Percentiles rank a stretch among this genome's conserved stretches.
Evolutionary conservation across 35 echinoderm and acorn worm genomes (phyloP).

Genomic region (Patiria miniata): DNA sequence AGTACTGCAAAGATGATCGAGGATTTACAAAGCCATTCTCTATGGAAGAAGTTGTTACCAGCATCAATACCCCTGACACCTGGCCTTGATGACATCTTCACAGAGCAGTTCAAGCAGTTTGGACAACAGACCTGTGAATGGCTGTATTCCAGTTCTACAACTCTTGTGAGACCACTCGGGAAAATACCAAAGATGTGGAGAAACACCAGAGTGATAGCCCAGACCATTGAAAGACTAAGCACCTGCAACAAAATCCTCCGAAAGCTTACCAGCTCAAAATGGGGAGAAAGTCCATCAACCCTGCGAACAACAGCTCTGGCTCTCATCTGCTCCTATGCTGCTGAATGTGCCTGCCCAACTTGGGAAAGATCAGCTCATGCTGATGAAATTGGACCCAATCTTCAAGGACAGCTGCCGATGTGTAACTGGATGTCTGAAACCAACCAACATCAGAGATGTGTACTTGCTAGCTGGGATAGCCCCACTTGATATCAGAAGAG

Average conservation of each 20-base stretch:
- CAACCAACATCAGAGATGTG: conserved; percentile 12
- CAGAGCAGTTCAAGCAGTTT: too few relatives aligned
- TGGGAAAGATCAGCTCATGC: conserved; percentile 22
- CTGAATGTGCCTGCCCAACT: not conserved
- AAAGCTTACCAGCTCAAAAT: not conserved
- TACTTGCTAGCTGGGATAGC: conserved; percentile 13
- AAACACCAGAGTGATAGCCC: too few relatives aligned
- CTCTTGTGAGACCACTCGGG: too few relatives aligned
- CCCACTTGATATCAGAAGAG: not conserved
- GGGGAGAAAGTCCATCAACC: conserved; percentile 7
- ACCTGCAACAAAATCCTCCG: conserved; percentile 4
- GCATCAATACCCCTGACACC: too few relatives aligned
- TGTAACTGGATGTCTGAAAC: conserved; percentile 25
- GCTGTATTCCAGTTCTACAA: too few relatives aligned
- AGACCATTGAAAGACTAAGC: too few relatives aligned
- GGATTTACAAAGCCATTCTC: too few relatives aligned
- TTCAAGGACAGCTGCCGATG: conserved; percentile 6
- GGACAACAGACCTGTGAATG: too few relatives aligned
- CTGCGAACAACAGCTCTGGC: not conserved
- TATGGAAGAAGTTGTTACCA: too few relatives aligned
- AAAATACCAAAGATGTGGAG: too few relatives aligned
- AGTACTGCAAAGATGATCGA: too few relatives aligned
- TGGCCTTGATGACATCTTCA: too few relatives aligned
- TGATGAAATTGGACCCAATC: conserved; percentile 8
- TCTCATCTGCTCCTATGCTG: not conserved